These are phyloP conservation scores for Watsonalla binaria DNA, from an alignment of 2,888 invertebrate genomes.

Conservation along the genomic window DNA sequence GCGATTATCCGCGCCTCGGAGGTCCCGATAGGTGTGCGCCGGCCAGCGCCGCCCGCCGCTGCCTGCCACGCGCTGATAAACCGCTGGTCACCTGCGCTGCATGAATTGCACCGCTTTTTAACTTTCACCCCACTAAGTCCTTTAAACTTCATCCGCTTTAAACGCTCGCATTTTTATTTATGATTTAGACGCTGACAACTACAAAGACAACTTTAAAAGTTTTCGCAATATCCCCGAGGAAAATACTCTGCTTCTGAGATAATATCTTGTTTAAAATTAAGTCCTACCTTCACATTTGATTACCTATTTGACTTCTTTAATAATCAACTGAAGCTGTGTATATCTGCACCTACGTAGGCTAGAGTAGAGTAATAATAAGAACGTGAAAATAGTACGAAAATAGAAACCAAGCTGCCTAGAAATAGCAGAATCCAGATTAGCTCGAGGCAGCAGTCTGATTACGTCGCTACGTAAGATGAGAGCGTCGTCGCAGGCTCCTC, in stretches of 20 bases:
- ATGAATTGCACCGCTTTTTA: slow-evolving; percentile 76
- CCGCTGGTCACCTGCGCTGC: slow-evolving; percentile 75
- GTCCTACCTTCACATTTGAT: slow-evolving; percentile 31
- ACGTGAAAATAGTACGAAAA: slow-evolving; percentile 60
- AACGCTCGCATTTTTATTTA: slow-evolving; percentile 65
- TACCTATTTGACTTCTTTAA: slow-evolving; percentile 4
- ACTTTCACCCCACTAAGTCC: slow-evolving; percentile 69
- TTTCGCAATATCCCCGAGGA: slow-evolving; percentile 39
- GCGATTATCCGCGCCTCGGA: slow-evolving; percentile 71
- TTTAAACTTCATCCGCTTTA: slow-evolving; percentile 71
- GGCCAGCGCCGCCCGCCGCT: slow-evolving; percentile 18
- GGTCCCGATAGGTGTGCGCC: slow-evolving; percentile 59
- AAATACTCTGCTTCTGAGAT: slow-evolving; percentile 37
- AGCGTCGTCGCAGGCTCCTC: slow-evolving; percentile 45
- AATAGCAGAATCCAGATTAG: slow-evolving; percentile 67
- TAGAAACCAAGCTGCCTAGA: slow-evolving; percentile 45
- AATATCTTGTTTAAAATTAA: slow-evolving; percentile 31
- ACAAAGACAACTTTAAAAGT: slow-evolving; percentile 50
- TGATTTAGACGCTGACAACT: slow-evolving; percentile 66
- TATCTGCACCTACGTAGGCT: slow-evolving; percentile 16
- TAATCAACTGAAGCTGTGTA: background rate
- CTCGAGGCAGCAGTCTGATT: slow-evolving; percentile 68
- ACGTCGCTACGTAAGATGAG: slow-evolving; percentile 59
- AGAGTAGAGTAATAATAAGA: slow-evolving; percentile 35
- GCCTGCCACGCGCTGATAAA: slow-evolving; percentile 69